These are phyloP conservation scores for Lepidurus couesii DNA, from an alignment of 1,140 invertebrate genomes.

Conservation along the genomic window DNA sequence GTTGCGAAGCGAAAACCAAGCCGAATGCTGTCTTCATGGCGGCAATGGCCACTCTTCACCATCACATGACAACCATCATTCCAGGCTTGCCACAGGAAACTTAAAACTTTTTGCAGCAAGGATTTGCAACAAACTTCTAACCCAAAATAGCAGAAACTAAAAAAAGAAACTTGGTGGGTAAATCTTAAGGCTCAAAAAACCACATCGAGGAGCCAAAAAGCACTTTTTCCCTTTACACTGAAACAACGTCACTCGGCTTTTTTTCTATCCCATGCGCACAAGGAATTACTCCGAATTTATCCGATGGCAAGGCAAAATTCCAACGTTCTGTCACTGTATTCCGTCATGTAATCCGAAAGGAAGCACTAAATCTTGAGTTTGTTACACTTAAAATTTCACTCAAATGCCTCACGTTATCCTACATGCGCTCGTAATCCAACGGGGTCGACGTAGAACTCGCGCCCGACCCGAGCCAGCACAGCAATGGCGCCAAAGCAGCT, in stretches of 20 bases:
- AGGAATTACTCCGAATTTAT: background rate
- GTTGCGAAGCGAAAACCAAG: slow-evolving; percentile 57
- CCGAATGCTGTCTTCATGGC: slow-evolving; percentile 20
- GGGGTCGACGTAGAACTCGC: slow-evolving; percentile 20
- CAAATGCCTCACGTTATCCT: slow-evolving; percentile 21
- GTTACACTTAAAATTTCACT: background rate
- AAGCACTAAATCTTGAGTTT: background rate
- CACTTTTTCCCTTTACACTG: too few relatives aligned
- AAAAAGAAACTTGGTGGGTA: too few relatives aligned
- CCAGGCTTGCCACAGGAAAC: background rate
- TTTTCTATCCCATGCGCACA: too few relatives aligned
- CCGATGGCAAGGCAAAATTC: background rate
- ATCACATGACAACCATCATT: slow-evolving; percentile 17
- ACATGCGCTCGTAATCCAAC: slow-evolving; percentile 21
- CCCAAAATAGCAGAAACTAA: too few relatives aligned
- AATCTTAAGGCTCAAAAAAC: too few relatives aligned
- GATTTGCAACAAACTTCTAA: too few relatives aligned
- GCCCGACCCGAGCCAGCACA: slow-evolving; percentile 10
- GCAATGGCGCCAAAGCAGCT: slow-evolving; percentile 6
- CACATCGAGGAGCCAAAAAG: too few relatives aligned
- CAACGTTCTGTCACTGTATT: background rate
- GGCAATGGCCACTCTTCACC: slow-evolving; percentile 17
- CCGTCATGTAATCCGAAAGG: slow-evolving; percentile 2
- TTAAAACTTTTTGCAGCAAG: background rate
- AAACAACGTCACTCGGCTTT: too few relatives aligned